These are phyloP conservation scores for Clarias pachynema DNA, from an alignment of 2,797 vertebrate species.

Conservation along the genomic window DNA sequence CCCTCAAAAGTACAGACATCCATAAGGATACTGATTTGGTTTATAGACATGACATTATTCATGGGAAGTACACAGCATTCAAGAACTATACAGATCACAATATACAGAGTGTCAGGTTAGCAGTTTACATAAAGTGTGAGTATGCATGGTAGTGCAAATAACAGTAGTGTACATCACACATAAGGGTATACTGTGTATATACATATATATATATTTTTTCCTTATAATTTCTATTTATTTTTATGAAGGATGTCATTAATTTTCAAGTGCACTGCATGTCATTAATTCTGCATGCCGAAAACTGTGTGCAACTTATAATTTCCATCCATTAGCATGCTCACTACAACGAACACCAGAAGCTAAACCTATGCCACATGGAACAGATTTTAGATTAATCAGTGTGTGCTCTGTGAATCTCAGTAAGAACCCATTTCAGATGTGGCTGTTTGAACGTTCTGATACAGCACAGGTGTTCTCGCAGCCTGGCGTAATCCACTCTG, in stretches of 20 bases:
- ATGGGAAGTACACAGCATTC: too few relatives aligned
- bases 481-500: not conserved
- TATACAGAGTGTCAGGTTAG: too few relatives aligned
- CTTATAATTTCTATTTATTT: not conserved
- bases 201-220: not conserved
- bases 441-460: not conserved
- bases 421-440: not conserved
- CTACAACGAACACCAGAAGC: not conserved
- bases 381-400: not conserved
- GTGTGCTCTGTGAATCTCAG: not conserved
- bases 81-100: too few relatives aligned
- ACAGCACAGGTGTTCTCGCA: constrained; percentile 36
- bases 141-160: too few relatives aligned
- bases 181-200: too few relatives aligned
- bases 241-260: not conserved
- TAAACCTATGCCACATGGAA: not conserved
- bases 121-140: too few relatives aligned
- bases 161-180: too few relatives aligned
- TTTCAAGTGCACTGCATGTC: not conserved
- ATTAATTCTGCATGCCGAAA: not conserved
- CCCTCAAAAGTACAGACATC: too few relatives aligned
- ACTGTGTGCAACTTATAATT: not conserved
- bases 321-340: not conserved
- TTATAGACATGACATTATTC: too few relatives aligned
- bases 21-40: too few relatives aligned